Conservation (phyloP, 2,888 invertebrate genomes). For the Hoplodrina ambigua region DNA sequence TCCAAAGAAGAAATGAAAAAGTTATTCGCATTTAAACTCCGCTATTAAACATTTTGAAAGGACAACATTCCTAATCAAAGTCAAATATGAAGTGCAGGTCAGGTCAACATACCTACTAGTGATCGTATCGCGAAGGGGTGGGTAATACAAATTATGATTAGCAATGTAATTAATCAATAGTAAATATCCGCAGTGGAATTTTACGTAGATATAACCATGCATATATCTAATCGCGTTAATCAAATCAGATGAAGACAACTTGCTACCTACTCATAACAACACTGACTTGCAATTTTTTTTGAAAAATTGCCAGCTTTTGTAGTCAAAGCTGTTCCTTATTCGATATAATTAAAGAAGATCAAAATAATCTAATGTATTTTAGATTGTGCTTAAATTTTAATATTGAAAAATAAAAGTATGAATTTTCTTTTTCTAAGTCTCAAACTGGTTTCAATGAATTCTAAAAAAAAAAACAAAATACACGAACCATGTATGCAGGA, state of each 20-base stretch:
- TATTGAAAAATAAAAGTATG: background rate
- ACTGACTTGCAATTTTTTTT: conserved; percentile 13
- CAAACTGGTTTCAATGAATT: too few species aligned
- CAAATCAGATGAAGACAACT: conserved; percentile 8
- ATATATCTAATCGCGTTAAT: conserved; percentile 23
- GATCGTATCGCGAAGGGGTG: conserved; percentile 1
- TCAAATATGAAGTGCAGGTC: background rate
- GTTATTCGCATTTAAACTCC: too few species aligned
- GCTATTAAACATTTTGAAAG: too few species aligned
- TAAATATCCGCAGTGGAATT: conserved; percentile 28
- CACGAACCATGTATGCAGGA: too few species aligned
- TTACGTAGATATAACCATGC: background rate
- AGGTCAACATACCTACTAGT: background rate
- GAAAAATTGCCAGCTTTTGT: background rate
- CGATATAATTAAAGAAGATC: background rate
- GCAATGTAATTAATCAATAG: conserved; percentile 27
- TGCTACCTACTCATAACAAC: conserved; percentile 17
- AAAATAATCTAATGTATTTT: background rate
- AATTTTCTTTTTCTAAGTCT: too few species aligned
- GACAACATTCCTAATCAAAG: too few species aligned
- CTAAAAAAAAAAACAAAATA: too few species aligned
- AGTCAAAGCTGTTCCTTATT: background rate
- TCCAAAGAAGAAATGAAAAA: background rate
- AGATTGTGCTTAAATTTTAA: background rate
- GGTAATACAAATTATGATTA: conserved; percentile 1